A percentile compares a stretch with the other conserved stretches of the same genome.
Conservation (phyloP, 1,140 invertebrate genomes). For the Hylyphantes graminicola region DNA sequence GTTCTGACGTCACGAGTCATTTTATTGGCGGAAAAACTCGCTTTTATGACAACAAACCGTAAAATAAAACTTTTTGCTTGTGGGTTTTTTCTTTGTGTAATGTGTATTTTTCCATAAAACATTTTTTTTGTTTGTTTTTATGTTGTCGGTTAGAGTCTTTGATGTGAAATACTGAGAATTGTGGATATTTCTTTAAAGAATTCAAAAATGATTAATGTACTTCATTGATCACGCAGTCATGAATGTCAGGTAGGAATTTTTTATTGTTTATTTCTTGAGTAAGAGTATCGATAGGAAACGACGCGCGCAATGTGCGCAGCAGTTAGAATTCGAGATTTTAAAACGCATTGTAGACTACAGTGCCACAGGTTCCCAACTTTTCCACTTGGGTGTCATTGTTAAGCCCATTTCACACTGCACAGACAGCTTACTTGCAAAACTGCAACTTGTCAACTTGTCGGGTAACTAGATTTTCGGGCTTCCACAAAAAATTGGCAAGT, state of each 20-base stretch:
- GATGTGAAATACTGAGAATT: neutral
- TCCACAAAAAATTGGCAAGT: too few species aligned
- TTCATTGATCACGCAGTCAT: neutral
- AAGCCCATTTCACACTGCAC: too few species aligned
- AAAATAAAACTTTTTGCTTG: neutral
- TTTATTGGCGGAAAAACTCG: neutral
- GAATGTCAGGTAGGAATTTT: slow-evolving; percentile 11
- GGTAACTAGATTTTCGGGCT: too few species aligned
- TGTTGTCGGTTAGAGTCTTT: neutral
- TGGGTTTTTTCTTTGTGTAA: neutral
- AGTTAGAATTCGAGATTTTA: too few species aligned
- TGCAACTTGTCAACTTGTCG: too few species aligned
- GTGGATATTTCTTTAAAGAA: neutral
- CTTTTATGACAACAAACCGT: slow-evolving; percentile 40
- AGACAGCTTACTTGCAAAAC: too few species aligned
- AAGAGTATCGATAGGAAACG: too few species aligned
- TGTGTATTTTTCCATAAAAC: too few species aligned
- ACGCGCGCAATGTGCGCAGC: too few species aligned
- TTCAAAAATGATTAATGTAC: neutral
- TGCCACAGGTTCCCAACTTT: too few species aligned
- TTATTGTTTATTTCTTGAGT: neutral
- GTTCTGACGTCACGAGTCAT: slow-evolving; percentile 22
- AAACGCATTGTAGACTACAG: too few species aligned
- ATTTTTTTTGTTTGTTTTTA: neutral
- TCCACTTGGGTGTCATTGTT: too few species aligned